phyloP scores from a whole-genome alignment of 2,113 vertebrate genomes.

The Cyprinodon tularosa region DNA sequence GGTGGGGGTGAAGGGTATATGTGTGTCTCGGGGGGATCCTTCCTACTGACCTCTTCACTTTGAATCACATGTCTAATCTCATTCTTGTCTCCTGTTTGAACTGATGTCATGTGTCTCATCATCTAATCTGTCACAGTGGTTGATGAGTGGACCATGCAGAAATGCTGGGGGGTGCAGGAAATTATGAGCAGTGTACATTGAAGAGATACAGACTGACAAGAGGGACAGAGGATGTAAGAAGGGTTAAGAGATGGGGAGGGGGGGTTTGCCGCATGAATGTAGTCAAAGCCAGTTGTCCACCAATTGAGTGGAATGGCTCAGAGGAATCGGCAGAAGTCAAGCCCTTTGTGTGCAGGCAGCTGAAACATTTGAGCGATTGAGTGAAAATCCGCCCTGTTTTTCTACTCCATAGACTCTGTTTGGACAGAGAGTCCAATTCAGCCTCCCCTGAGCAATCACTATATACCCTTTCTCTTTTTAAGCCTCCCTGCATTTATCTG shows the following conservation, averaged over 20 bases:
- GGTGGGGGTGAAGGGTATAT: conserved; percentile 31
- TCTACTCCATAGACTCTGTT: conserved; percentile 45
- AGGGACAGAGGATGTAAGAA: conserved; percentile 37
- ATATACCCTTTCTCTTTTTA: conserved; percentile 30
- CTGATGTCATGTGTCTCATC: conserved; percentile 74
- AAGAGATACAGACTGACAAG: conserved; percentile 69
- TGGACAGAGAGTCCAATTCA: conserved; percentile 49
- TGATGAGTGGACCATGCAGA: conserved; percentile 52
- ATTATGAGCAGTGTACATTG: conserved; percentile 49
- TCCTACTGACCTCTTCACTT: conserved; percentile 71
- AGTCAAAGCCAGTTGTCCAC: conserved; percentile 70
- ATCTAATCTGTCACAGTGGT: conserved; percentile 71
- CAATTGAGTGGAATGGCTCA: conserved; percentile 74
- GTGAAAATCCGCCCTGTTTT: conserved; percentile 42
- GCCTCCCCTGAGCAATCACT: conserved; percentile 52
- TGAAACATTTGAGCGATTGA: conserved; percentile 56
- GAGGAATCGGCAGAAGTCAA: conserved; percentile 64
- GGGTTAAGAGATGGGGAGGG: conserved; percentile 41
- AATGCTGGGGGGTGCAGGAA: conserved; percentile 39
- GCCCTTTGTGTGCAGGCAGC: conserved; percentile 43
- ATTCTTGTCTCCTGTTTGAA: conserved; percentile 74
- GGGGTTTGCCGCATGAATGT: conserved; percentile 39
- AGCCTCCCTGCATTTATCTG: conserved; percentile 25
- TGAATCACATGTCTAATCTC: conserved; percentile 76
- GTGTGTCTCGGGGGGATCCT: conserved; percentile 32